Percentiles rank a stretch among this genome's conserved stretches.
Evolutionary conservation across 37 sponge, comb jelly and placozoan genomes (phyloP).

Genomic region (Crambe crambe): DNA sequence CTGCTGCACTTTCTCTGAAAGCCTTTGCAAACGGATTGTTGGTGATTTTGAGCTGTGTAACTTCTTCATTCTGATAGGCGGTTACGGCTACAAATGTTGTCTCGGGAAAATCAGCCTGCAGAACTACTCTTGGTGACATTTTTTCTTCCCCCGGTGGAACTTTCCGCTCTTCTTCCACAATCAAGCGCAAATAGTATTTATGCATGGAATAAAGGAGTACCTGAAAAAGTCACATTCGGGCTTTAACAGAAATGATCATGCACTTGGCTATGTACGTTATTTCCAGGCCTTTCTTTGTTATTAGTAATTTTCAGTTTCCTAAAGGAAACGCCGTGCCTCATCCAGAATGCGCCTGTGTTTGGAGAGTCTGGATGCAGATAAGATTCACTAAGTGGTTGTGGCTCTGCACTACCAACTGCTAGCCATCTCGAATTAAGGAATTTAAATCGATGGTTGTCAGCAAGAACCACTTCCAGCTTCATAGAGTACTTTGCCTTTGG

Average conservation of each 20-base stretch:
- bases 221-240: too few species aligned
- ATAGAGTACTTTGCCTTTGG: slow-evolving; percentile 87
- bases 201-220: slow-evolving; percentile 82
- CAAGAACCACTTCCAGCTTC: slow-evolving; percentile 85
- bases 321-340: slow-evolving; percentile 79
- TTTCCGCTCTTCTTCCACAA: slow-evolving; percentile 65
- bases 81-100: slow-evolving; percentile 87
- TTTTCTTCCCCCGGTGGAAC: slow-evolving; percentile 19
- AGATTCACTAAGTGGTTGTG: slow-evolving; percentile 56
- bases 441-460: slow-evolving; percentile 89
- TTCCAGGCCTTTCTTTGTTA: slow-evolving; percentile 76
- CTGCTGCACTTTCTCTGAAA: slow-evolving; percentile 71
- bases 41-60: slow-evolving; percentile 85
- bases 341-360: slow-evolving; percentile 77
- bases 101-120: slow-evolving; percentile 65
- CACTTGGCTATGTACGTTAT: slow-evolving; percentile 66
- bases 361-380: slow-evolving; percentile 85
- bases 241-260: too few species aligned
- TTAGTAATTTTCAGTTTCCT: slow-evolving; percentile 84
- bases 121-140: slow-evolving; percentile 21
- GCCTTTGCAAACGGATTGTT: slow-evolving; percentile 93
- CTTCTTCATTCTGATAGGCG: slow-evolving; percentile 89
- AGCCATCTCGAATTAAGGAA: slow-evolving; percentile 87
- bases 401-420: slow-evolving; percentile 77
- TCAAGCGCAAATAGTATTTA: slow-evolving; percentile 70